Conservation (phyloP, 2,888 invertebrate genomes). For the Podabrus alpinus region DNA sequence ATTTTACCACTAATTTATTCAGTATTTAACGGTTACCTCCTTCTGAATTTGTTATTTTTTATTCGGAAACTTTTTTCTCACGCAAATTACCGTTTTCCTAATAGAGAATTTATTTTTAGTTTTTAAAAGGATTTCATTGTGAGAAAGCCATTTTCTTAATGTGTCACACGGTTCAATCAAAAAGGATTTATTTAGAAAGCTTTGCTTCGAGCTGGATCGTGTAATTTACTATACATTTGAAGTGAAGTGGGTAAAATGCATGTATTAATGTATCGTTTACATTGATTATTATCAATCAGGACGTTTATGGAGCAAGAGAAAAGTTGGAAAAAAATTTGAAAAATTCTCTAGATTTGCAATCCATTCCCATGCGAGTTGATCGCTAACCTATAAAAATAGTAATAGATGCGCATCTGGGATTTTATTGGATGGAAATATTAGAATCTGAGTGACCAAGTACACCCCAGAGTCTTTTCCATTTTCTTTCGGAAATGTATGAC, state of each 20-base stretch:
- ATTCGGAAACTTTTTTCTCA: background rate
- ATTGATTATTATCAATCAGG: constrained; percentile 54
- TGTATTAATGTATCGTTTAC: constrained; percentile 54
- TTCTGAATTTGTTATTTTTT: constrained; percentile 12
- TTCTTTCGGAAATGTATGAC: constrained; percentile 31
- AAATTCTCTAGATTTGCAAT: constrained; percentile 17
- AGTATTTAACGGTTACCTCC: constrained; percentile 47
- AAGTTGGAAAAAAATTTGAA: constrained; percentile 11
- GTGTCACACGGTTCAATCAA: constrained; percentile 27
- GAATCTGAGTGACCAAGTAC: constrained; percentile 36
- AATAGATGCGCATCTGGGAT: constrained; percentile 35
- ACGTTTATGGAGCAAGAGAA: constrained; percentile 11
- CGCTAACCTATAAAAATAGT: constrained; percentile 36
- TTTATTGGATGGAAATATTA: constrained; percentile 34
- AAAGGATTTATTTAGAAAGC: constrained; percentile 31
- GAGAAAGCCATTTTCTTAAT: constrained; percentile 28
- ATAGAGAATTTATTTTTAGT: constrained; percentile 3
- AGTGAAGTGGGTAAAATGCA: constrained; percentile 47
- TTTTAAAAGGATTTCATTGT: constrained; percentile 13
- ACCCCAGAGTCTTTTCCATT: constrained; percentile 34
- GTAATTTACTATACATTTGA: constrained; percentile 29
- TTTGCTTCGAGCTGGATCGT: constrained; percentile 12
- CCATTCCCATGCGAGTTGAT: constrained; percentile 29
- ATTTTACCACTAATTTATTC: constrained; percentile 79
- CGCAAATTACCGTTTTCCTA: background rate